phyloP scores from a whole-genome alignment of 2,113 vertebrate species.

The Malurus melanocephalus region DNA sequence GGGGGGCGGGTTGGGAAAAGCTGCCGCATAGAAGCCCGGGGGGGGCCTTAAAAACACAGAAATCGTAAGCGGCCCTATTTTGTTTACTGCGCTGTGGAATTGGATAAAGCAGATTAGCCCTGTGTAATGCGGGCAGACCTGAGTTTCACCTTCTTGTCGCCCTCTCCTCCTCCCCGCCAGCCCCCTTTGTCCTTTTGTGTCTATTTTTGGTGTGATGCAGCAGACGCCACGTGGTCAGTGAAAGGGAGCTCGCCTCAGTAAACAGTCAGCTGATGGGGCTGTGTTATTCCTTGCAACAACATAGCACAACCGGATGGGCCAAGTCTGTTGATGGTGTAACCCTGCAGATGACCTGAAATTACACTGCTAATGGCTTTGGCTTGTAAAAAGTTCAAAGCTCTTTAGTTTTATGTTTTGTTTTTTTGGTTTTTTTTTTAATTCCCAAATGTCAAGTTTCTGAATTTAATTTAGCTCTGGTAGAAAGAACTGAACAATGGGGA shows the following conservation, averaged over 20 bases:
- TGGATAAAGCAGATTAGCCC: constrained; percentile 47
- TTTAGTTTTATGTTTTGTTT: background rate
- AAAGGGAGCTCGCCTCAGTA: constrained; percentile 60
- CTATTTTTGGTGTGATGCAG: constrained; percentile 75
- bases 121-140: constrained; percentile 4
- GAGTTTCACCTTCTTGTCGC: constrained; percentile 45
- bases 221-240: constrained; percentile 71
- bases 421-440: background rate
- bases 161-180: constrained; percentile 30
- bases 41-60: background rate
- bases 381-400: background rate
- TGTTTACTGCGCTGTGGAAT: constrained; percentile 32
- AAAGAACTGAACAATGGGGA: background rate
- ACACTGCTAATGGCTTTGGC: background rate
- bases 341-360: constrained; percentile 1
- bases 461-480: background rate
- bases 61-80: background rate
- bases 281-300: constrained; percentile 10
- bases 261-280: constrained; percentile 69
- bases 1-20: background rate
- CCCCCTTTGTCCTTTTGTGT: constrained; percentile 72
- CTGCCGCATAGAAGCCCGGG: background rate
- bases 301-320: constrained; percentile 3
- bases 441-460: fast-evolving
- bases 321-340: constrained; percentile 22